phyloP scores from a whole-genome alignment of 1,140 invertebrate species.

The Penaeus indicus region DNA sequence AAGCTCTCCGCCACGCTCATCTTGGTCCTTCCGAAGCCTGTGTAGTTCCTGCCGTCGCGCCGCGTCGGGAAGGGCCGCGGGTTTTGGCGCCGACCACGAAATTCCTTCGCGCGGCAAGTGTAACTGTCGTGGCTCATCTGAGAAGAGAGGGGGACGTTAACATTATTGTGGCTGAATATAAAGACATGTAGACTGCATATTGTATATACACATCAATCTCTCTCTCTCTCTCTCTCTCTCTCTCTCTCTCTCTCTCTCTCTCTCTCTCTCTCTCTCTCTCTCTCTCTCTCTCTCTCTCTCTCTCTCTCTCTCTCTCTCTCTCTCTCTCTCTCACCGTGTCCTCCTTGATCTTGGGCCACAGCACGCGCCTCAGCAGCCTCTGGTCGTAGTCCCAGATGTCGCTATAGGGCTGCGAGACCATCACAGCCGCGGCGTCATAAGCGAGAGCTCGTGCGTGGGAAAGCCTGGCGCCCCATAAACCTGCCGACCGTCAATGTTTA shows the following conservation, averaged over 20 bases:
- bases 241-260: too few species aligned
- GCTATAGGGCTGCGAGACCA: neutral
- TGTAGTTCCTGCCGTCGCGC: neutral
- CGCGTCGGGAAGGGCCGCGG: neutral
- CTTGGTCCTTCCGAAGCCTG: slow-evolving; percentile 1
- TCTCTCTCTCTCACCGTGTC: neutral
- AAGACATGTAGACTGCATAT: too few species aligned
- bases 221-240: too few species aligned
- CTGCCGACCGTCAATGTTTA: neutral
- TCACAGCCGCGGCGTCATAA: neutral
- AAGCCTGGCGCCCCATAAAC: neutral
- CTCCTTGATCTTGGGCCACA: slow-evolving; percentile 3
- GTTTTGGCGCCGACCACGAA: neutral
- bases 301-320: too few species aligned
- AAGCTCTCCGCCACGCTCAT: neutral
- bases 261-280: too few species aligned
- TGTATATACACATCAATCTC: too few species aligned
- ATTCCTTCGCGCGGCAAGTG: neutral
- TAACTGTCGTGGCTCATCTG: slow-evolving; percentile 15
- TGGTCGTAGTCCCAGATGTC: slow-evolving; percentile 22
- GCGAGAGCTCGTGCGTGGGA: neutral
- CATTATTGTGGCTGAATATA: too few species aligned
- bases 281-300: too few species aligned
- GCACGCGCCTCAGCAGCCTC: neutral
- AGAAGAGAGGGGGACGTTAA: neutral